Evolutionary conservation across 1,140 invertebrate species (phyloP), one percentile per base, ranked within the genome.

Genomic region (Diorhabda carinulata): DNA sequence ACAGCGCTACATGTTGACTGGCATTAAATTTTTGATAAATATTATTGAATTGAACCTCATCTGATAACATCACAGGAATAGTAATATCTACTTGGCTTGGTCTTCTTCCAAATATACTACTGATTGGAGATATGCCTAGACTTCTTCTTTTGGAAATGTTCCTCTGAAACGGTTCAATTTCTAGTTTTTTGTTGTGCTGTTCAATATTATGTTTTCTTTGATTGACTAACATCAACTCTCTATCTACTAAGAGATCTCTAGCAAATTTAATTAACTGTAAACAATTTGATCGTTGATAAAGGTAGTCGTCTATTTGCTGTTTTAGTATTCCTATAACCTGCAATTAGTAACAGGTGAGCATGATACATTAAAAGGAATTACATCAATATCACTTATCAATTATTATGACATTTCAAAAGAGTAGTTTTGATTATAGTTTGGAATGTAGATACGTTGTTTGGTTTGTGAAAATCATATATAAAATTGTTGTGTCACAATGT

Each of bases 251-350:
- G 80, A 90, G 92, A 25, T 88, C 83, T 67, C 91, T 86, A 41
- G 92, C 93, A 78, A 90, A 87, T 77, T 88, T 87, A 9, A 93
- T 86, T 8, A 95, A 81, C 66, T 87, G 81, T 43, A 87, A 83
- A 40, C 88, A 87, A 79, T 93, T 89, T 42, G 88, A 85, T 8
- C 91, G 84, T n/a, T 88, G 89, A 1, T 83, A 86, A 61, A 94
- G 86, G 79, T 90, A 88, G 65, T 89, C 87, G 81, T 96, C 94
- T 68, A 96, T 88, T 82, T 92, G 92, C 70, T 93, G 91, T 76
- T 94, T 93, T n/a, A 96, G 70, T n/a, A 77, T 73, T 61, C 78
- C 78, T 67, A 81, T 76, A 65, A 80, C 80, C 77, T 78, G 74
- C 66, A 71, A 72, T 69, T 67, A 25, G 25, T 25, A 25, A 25